phyloP scores from a whole-genome alignment of 2,113 vertebrate genomes.

The Naja naja region DNA sequence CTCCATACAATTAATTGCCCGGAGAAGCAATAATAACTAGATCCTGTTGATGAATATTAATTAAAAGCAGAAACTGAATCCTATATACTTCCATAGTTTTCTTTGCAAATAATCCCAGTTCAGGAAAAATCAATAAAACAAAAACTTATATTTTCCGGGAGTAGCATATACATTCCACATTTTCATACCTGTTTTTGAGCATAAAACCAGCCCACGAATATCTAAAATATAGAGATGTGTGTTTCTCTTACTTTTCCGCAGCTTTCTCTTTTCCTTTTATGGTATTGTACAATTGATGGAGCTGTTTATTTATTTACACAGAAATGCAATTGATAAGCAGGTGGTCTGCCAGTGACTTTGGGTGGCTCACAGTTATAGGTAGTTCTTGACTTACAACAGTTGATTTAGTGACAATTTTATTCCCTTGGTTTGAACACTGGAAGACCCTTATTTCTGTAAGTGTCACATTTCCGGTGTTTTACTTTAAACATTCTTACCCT shows the following conservation, averaged over 20 bases:
- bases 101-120: background rate
- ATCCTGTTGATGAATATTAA: conserved; percentile 1
- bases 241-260: background rate
- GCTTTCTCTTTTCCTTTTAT: background rate
- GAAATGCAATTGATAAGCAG: background rate
- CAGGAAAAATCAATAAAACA: background rate
- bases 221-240: background rate
- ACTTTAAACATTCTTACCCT: conserved; percentile 55
- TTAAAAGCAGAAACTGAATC: background rate
- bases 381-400: background rate
- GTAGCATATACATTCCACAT: background rate
- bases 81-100: background rate
- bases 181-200: background rate
- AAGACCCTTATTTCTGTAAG: background rate
- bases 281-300: background rate
- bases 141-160: background rate
- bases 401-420: conserved; percentile 24
- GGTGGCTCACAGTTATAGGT: background rate
- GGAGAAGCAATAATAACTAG: background rate
- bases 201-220: background rate
- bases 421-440: conserved; percentile 18
- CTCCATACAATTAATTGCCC: background rate
- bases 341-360: background rate
- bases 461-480: conserved; percentile 41
- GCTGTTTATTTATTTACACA: background rate